Percentiles rank a stretch among this genome's conserved stretches.
These are phyloP conservation scores for Deilephila porcellus DNA, from an alignment of 2,888 invertebrate species.

Conservation along the genomic window DNA sequence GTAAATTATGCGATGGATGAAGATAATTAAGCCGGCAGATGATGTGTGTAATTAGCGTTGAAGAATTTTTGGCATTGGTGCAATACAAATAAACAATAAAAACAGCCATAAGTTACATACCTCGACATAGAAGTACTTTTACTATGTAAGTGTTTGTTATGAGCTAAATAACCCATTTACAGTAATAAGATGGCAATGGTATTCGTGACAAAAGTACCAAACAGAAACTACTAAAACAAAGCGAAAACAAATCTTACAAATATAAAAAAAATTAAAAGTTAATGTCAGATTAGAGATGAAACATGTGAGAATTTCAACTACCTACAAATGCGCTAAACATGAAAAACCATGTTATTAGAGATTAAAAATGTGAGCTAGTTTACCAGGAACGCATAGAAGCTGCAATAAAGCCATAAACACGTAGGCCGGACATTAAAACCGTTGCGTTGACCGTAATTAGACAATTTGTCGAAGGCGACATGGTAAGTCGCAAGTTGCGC, in stretches of 20 bases:
- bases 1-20: constrained; percentile 23
- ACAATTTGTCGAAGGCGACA: constrained; percentile 16
- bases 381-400: no score
- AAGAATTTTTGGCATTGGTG: constrained; percentile 17
- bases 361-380: no score
- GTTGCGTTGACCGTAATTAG: neutral
- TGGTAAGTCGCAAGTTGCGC: neutral
- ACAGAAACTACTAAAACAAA: neutral
- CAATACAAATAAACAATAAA: constrained; percentile 14
- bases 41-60: constrained; percentile 18
- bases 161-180: no score
- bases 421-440: neutral
- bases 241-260: neutral
- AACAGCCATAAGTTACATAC: neutral
- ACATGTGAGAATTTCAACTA: no score
- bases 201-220: no score
- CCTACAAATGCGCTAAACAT: neutral
- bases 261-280: no score
- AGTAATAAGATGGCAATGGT: no score
- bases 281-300: no score
- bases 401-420: neutral
- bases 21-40: constrained; percentile 22
- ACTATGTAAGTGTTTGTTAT: no score
- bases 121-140: no score
- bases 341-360: no score